Conservation (phyloP, 2,888 invertebrate species). For the Hyles lineata region DNA sequence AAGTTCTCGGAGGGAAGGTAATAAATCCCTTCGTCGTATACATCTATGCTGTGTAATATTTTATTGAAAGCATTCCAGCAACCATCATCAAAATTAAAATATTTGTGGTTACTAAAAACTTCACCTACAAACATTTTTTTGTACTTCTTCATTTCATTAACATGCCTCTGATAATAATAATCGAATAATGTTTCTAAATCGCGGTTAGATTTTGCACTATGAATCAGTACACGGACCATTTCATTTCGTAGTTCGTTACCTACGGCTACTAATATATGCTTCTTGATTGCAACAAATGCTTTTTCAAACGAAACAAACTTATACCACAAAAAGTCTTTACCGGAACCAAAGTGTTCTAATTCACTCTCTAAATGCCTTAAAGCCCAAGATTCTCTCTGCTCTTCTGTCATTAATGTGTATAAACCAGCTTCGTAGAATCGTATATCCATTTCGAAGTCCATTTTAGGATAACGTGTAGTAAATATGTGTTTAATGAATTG, state of each 20-base stretch:
- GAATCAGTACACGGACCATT: constrained; percentile 14
- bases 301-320: constrained; percentile 45
- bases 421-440: constrained; percentile 14
- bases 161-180: constrained; percentile 63
- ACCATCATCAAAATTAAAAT: constrained; percentile 55
- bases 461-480: not conserved
- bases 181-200: constrained; percentile 55
- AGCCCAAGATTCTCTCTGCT: constrained; percentile 50
- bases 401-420: constrained; percentile 36
- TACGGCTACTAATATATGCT: constrained; percentile 7
- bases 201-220: constrained; percentile 47
- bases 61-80: constrained; percentile 63
- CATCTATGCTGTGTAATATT: constrained; percentile 55
- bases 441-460: constrained; percentile 18
- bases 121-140: constrained; percentile 56
- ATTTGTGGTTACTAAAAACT: constrained; percentile 49
- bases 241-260: not conserved
- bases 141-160: constrained; percentile 53
- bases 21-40: constrained; percentile 45
- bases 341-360: constrained; percentile 42
- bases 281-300: constrained; percentile 43
- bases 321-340: constrained; percentile 49
- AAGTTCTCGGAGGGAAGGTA: no score
- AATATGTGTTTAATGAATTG: constrained; percentile 24
- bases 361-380: constrained; percentile 45